Evolutionary conservation across 2,888 invertebrate genomes (phyloP), one percentile per base, ranked within the genome.

Genomic region (Campopleginae sp.): DNA sequence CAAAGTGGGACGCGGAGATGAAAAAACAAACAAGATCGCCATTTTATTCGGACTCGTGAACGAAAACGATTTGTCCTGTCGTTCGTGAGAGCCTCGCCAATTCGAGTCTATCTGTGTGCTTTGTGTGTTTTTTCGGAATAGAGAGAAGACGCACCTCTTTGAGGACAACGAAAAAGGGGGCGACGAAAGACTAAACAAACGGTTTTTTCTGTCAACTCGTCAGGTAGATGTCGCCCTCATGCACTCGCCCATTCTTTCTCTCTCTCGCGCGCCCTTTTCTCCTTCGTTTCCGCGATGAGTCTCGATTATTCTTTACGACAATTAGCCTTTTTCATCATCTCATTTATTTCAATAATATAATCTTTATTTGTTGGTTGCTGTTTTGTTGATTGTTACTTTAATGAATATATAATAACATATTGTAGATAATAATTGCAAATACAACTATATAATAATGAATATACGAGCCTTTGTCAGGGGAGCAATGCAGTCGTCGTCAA

Each of bases 391-490:
- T 71, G 82, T 87, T 88, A 88, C 71, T 86, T 87, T 87, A 87
- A 89, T 90, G 89, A 89, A 88, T 89, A 89, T 88, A 58, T 58
- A 58, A 58, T 58, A 88, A 90, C 88, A 91, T 89, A 89, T 89
- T 58, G 86, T 90, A 89, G 88, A 87, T 90, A 91, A 90, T 92
- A 92, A 91, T 91, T 90, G 90, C 89, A 91, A 91, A 90, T 92
- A 91, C 90, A 91, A 91, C 90, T 92, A 91, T 90, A 84, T 80
- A 71, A 81, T 91, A 90, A 90, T 91, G 91, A 90, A 92, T 90
- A 92, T 91, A 91, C 90, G 90, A 92, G 92, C 92, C 90, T 91
- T 91, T 91, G 91, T 92, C 89, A 89, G 88, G 90, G 90, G 90
- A 91, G 90, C 89, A 89, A 90, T 91, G 90, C 90, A 91, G 91